phyloP scores from a whole-genome alignment of 2,113 vertebrate species.

The Gallinago jamesoni region DNA sequence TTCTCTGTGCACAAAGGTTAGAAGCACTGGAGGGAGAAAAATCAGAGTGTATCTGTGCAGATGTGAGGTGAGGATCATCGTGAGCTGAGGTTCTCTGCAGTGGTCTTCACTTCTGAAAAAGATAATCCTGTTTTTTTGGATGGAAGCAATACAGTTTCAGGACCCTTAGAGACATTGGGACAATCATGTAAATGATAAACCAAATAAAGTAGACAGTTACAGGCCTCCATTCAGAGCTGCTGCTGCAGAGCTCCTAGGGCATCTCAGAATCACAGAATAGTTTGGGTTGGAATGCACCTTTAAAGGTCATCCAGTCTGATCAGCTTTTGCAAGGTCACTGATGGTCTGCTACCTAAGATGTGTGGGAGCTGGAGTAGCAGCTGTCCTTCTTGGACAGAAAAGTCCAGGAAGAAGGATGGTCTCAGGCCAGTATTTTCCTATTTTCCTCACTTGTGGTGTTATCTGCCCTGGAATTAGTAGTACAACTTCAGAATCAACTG shows the following conservation, averaged over 20 bases:
- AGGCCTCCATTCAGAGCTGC: not conserved
- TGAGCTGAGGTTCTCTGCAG: not conserved
- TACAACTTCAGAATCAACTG: accelerated
- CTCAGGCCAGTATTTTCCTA: not conserved
- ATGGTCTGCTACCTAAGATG: not conserved
- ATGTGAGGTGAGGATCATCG: not conserved
- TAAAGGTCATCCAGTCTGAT: not conserved
- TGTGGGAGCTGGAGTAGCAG: not conserved
- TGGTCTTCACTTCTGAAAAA: not conserved
- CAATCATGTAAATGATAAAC: not conserved
- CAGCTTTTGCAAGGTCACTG: not conserved
- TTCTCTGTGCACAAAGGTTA: not conserved
- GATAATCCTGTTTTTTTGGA: not conserved
- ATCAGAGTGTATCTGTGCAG: not conserved
- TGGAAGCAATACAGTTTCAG: not conserved
- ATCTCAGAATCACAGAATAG: not conserved
- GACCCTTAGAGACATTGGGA: not conserved
- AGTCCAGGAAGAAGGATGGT: not conserved
- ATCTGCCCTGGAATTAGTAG: not conserved
- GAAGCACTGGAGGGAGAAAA: not conserved
- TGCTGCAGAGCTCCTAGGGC: not conserved
- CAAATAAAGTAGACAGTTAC: not conserved
- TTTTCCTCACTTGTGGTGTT: not conserved
- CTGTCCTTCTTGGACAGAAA: too few species aligned
- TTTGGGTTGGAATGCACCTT: not conserved